A percentile compares a stretch with the other conserved stretches of the same genome.
These are phyloP conservation scores for Porites cylindrica DNA, from an alignment of 92 coral and sea anemone species.

Conservation along the genomic window DNA sequence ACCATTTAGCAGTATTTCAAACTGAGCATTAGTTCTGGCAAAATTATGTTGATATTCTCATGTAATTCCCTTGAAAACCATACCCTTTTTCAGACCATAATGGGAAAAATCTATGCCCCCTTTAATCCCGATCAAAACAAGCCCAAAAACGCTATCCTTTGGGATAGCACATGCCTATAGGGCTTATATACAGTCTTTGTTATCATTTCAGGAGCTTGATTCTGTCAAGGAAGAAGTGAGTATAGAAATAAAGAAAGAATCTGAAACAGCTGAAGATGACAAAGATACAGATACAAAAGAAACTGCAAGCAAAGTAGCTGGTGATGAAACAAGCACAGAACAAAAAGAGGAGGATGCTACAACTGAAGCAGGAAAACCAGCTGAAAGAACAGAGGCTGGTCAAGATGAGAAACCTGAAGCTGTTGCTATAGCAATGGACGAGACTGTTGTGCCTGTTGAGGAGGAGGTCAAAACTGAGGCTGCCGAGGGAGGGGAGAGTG, in stretches of 20 bases:
- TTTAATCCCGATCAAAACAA: no score
- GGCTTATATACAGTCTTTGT: background rate
- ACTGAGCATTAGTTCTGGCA: no score
- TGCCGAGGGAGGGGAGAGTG: conserved; percentile 49
- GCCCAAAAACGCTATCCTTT: no score
- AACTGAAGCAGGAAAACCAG: conserved; percentile 31
- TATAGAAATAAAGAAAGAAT: conserved; percentile 7
- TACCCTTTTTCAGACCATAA: no score
- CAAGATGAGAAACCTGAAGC: conserved; percentile 16
- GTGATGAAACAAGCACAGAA: conserved; percentile 32
- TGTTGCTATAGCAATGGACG: conserved; percentile 59
- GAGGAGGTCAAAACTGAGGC: conserved; percentile 28
- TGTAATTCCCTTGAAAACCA: no score
- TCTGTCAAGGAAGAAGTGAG: conserved; percentile 40
- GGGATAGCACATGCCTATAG: no score
- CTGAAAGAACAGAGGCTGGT: background rate
- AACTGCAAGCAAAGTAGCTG: background rate
- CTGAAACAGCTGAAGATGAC: conserved; percentile 17
- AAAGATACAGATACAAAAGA: conserved; percentile 10
- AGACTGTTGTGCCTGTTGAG: conserved; percentile 26
- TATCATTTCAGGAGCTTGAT: conserved; percentile 11
- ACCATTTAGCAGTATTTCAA: no score
- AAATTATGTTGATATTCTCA: no score
- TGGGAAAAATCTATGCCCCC: no score
- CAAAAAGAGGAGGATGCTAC: conserved; percentile 13